Evolutionary conservation across 2,797 vertebrate species (phyloP), one percentile per base, ranked within the genome.

Genomic region (Cossypha caffra): DNA sequence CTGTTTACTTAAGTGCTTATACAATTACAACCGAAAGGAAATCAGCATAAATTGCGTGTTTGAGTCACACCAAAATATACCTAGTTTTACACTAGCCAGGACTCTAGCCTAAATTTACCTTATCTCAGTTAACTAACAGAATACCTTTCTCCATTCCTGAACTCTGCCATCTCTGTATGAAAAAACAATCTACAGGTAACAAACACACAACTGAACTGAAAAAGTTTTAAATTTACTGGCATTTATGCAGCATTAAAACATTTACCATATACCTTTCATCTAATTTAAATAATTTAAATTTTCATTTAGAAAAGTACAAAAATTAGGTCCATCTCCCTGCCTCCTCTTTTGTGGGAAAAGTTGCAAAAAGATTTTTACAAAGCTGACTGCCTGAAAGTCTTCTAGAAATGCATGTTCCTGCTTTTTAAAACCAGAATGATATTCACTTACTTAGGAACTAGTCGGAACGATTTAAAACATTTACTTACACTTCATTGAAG

Each of bases 401-500:
- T 51, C 42, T 26, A 71, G 31, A 71, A 77, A 89, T 58, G 16
- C 7, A 52, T 3, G 3, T 15, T 18, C 25, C 76, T 69, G 18
- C 16, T 69, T 86, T 67, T 43, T 45, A 79, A 93, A 69, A 81
- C 2, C 11, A 66, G 14, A 45, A 38, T 12, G 7, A 10, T 59
- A 72, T n/a, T 63, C n/a, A 68, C 3, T 9, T 78, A 40, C 29
- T 59, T 40, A 26, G 9, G 38, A 89, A 78, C 4, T 26, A 55
- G 23, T 50, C 25, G 86, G 26, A 82, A 88, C 10, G 5, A 90
- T 73, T 88, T 23, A 5, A 84, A 93, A 80, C 43, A 16, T 54
- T 75, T 95, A 98, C 98, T 98, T 98, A 99, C 99, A 99, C 99
- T 98, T 99, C 99, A 24, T 99, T 99, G 98, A 99, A 99, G 96